Conservation (phyloP, 2,113 vertebrate species). For the Tetrao urogallus region DNA sequence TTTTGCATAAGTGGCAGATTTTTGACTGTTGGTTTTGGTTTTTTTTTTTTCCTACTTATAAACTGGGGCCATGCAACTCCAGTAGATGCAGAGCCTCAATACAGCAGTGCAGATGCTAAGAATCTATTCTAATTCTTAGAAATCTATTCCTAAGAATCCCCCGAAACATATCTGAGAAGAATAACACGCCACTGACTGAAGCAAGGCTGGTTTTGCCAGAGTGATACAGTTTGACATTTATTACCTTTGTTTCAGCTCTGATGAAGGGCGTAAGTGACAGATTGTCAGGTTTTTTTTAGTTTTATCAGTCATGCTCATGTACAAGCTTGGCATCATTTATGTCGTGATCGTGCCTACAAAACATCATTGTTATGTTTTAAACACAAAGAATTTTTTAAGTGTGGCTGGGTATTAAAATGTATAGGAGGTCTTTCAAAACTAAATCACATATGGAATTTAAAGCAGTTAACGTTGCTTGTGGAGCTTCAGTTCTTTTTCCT, state of each 20-base stretch:
- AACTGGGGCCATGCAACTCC: neutral
- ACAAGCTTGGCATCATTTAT: neutral
- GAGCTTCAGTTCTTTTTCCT: neutral
- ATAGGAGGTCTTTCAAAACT: neutral
- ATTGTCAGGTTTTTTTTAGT: neutral
- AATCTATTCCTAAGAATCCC: neutral
- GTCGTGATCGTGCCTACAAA: neutral
- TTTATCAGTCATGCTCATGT: neutral
- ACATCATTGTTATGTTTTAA: neutral
- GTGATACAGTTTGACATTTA: neutral
- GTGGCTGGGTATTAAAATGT: neutral
- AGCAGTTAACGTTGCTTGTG: neutral
- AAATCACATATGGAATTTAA: neutral
- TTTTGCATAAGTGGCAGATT: neutral
- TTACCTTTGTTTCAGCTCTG: neutral
- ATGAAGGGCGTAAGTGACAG: neutral
- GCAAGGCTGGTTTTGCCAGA: neutral
- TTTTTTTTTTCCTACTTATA: neutral
- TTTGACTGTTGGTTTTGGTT: neutral
- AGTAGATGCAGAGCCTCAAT: neutral
- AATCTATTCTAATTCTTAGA: neutral
- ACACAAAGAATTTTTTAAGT: neutral
- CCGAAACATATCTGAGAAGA: neutral
- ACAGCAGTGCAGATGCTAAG: neutral
- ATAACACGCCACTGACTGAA: neutral